Evolutionary conservation across 2,113 vertebrate genomes (phyloP), one percentile per base, ranked within the genome.

Genomic region (Oncorhynchus keta): DNA sequence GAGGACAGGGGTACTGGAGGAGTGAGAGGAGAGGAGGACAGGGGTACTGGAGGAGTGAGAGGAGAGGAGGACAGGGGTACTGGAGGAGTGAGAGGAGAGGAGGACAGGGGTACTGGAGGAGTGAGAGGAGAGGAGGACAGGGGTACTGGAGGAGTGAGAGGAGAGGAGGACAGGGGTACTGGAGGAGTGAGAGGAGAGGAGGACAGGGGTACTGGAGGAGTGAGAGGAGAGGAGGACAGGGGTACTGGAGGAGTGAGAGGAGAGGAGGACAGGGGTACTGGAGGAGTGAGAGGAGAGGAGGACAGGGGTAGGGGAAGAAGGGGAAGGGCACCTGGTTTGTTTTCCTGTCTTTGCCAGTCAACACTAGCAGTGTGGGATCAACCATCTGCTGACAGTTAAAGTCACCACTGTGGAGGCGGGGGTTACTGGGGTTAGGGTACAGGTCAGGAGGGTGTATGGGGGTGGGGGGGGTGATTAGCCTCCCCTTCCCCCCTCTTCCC

Each of bases 311-410:
- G 0, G 7, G 35, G 45, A 7, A 77, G 68, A 45, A 26, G 61
- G 62, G 68, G 76, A 72, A 49, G 26, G 79, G 80, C 83, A 86
- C 83, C 83, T 78, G 75, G 88, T 84, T 92, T 91, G 84, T 91
- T 90, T 89, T 83, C 67, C 77, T 75, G 74, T 45, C 39, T 12
- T 90, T 84, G 85, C 81, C 61, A 89, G 75, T 92, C 90, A 91
- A 88, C 89, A 90, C 83, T 83, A 77, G 22, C 66, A 49, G 64
- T 85, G 83, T 86, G 80, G 82, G 80, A 77, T 74, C 72, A 76
- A 79, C 85, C 91, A 84, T 88, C 85, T 90, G 88, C 86, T 90
- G 90, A 91, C 89, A 91, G 85, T 85, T 89, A 76, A 71, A 87
- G 82, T 92, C 90, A 89, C 80, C 85, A 68, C 55, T 11, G 74